Evolutionary conservation across 37 sponge, comb jelly and placozoan species (phyloP).

Genomic region (Aphrocallistes beatrix): DNA sequence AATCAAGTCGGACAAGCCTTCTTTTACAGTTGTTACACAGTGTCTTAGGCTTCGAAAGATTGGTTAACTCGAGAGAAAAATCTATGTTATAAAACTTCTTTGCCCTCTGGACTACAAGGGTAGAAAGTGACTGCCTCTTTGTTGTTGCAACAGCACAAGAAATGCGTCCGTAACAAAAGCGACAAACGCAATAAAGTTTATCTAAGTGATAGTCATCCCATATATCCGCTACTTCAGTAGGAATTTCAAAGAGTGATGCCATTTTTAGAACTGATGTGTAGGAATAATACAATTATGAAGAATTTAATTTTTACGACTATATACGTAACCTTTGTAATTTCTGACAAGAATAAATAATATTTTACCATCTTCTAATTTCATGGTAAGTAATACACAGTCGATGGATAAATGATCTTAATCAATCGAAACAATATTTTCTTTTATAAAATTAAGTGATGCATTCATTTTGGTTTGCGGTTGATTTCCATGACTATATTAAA

Average conservation of each 20-base stretch:
- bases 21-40: not conserved
- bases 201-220: slow-evolving; percentile 3
- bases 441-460: too few relatives aligned
- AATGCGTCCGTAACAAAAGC: slow-evolving; percentile 10
- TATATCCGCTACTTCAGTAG: not conserved
- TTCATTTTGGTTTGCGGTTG: too few relatives aligned
- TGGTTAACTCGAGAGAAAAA: not conserved
- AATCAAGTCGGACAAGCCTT: not conserved
- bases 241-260: slow-evolving; percentile 2
- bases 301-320: not conserved
- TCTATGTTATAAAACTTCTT: not conserved
- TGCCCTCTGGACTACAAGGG: not conserved
- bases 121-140: not conserved
- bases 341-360: too few relatives aligned
- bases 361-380: too few relatives aligned
- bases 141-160: not conserved
- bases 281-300: not conserved
- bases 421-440: too few relatives aligned
- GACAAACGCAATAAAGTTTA: slow-evolving; percentile 3
- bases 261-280: not conserved
- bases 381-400: too few relatives aligned
- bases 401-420: too few relatives aligned
- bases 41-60: not conserved
- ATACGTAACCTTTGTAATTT: too few relatives aligned
- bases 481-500: too few relatives aligned